phyloP scores from a whole-genome alignment of 2,888 invertebrate genomes.

The Euspilapteryx auroguttella region DNA sequence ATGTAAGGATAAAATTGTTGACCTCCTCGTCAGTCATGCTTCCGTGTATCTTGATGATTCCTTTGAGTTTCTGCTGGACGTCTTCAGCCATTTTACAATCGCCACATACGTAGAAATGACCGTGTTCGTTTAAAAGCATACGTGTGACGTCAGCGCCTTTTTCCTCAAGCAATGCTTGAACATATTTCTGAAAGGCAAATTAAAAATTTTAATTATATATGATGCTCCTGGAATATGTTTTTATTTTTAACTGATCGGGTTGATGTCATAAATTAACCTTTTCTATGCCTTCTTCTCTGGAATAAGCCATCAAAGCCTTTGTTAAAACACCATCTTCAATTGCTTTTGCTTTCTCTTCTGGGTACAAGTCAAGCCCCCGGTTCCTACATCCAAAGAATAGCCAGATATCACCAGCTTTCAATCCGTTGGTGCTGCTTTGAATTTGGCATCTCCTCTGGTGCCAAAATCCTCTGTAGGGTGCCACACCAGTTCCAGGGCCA shows the following conservation, averaged over 20 bases:
- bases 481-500: slow-evolving; percentile 92
- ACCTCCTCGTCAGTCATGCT: slow-evolving; percentile 75
- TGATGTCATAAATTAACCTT: slow-evolving; percentile 61
- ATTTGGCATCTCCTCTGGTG: slow-evolving; percentile 66
- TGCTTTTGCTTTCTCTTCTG: slow-evolving; percentile 76
- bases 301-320: slow-evolving; percentile 77
- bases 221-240: background rate
- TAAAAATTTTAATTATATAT: background rate
- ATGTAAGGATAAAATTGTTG: slow-evolving; percentile 76
- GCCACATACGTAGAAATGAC: slow-evolving; percentile 94
- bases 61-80: slow-evolving; percentile 86
- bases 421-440: slow-evolving; percentile 13
- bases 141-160: slow-evolving; percentile 77
- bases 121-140: slow-evolving; percentile 74
- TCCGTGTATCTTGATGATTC: slow-evolving; percentile 68
- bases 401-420: slow-evolving; percentile 61
- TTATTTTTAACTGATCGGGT: too few relatives aligned
- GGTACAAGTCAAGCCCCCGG: slow-evolving; percentile 77
- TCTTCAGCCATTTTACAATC: slow-evolving; percentile 98
- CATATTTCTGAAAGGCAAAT: slow-evolving; percentile 74
- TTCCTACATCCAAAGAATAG: slow-evolving; percentile 88
- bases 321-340: slow-evolving; percentile 68
- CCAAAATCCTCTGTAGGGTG: slow-evolving; percentile 94
- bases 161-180: slow-evolving; percentile 81
- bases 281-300: slow-evolving; percentile 71